Percentiles rank a stretch among this genome's conserved stretches.
These are phyloP conservation scores for Daktulosphaira vitifoliae DNA, from an alignment of 1,140 invertebrate species.

Conservation along the genomic window DNA sequence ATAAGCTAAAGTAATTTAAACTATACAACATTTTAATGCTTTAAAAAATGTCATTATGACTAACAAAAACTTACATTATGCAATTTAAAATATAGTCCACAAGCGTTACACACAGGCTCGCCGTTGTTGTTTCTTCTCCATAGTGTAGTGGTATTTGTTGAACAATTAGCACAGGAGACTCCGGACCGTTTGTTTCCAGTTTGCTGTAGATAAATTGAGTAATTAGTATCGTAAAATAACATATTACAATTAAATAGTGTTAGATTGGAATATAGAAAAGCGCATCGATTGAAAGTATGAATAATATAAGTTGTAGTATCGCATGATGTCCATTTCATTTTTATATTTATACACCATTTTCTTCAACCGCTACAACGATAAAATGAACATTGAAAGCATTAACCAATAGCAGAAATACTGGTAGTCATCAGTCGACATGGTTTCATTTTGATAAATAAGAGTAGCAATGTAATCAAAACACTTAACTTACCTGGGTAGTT, in stretches of 20 bases:
- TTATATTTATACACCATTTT: too few species aligned
- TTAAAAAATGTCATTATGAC: too few species aligned
- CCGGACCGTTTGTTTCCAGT: conserved; percentile 62
- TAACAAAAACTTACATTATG: conserved; percentile 60
- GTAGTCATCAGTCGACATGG: neutral
- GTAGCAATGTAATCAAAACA: neutral
- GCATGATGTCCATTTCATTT: too few species aligned
- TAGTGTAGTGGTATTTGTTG: conserved; percentile 71
- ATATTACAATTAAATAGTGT: too few species aligned
- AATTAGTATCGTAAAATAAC: too few species aligned
- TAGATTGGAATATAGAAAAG: too few species aligned
- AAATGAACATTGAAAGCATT: too few species aligned
- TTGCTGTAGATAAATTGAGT: conserved; percentile 43
- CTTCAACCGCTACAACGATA: too few species aligned
- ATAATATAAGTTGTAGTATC: neutral
- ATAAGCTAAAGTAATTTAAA: too few species aligned
- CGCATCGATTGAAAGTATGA: neutral
- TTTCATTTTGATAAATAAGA: too few species aligned
- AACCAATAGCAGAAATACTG: neutral
- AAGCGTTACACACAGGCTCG: conserved; percentile 86
- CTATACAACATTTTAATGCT: too few species aligned
- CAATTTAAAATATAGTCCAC: conserved; percentile 81
- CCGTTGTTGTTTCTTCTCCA: conserved; percentile 82
- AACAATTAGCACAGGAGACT: conserved; percentile 79
- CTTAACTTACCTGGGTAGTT: conserved; percentile 39